A percentile compares a stretch with the other conserved stretches of the same genome.
phyloP scores from a whole-genome alignment of 2,888 invertebrate genomes.

The Parnassius mnemosyne region DNA sequence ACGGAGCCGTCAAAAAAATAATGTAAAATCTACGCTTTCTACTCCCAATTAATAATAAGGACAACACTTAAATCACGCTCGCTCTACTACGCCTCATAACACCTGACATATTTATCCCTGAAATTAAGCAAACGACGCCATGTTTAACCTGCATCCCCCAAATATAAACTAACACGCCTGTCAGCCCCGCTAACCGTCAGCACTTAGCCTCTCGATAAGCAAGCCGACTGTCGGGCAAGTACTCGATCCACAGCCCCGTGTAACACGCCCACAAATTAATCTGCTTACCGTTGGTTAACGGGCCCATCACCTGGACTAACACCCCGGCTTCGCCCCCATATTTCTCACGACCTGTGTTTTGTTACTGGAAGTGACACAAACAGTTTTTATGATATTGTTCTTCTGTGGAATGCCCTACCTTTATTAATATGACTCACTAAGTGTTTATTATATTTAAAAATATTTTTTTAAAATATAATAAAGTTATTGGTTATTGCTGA shows the following conservation, averaged over 20 bases:
- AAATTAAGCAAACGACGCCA: slow-evolving; percentile 22
- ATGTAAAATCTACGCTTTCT: too few relatives aligned
- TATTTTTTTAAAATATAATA: too few relatives aligned
- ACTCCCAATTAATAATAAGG: not conserved
- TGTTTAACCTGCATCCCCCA: slow-evolving; percentile 18
- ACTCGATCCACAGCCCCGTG: slow-evolving; percentile 45
- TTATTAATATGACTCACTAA: too few relatives aligned
- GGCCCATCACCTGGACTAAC: slow-evolving; percentile 55
- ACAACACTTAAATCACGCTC: slow-evolving; percentile 15
- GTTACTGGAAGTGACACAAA: slow-evolving; percentile 29
- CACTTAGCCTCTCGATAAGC: slow-evolving; percentile 37
- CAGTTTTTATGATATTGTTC: too few relatives aligned
- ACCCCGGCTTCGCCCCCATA: slow-evolving; percentile 36
- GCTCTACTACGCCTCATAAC: slow-evolving; percentile 8
- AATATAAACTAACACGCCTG: slow-evolving; percentile 5
- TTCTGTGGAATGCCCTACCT: too few relatives aligned
- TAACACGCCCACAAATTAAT: slow-evolving; percentile 70
- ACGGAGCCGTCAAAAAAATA: too few relatives aligned
- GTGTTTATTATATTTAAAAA: too few relatives aligned
- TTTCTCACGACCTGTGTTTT: slow-evolving; percentile 42
- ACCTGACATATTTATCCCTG: slow-evolving; percentile 17
- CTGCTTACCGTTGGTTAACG: slow-evolving; percentile 61
- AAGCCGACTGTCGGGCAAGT: slow-evolving; percentile 38
- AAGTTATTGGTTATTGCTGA: too few relatives aligned
- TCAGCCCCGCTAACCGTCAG: slow-evolving; percentile 29